Evolutionary conservation across 2,888 invertebrate species (phyloP).

Genomic region (Eupithecia insigniata): DNA sequence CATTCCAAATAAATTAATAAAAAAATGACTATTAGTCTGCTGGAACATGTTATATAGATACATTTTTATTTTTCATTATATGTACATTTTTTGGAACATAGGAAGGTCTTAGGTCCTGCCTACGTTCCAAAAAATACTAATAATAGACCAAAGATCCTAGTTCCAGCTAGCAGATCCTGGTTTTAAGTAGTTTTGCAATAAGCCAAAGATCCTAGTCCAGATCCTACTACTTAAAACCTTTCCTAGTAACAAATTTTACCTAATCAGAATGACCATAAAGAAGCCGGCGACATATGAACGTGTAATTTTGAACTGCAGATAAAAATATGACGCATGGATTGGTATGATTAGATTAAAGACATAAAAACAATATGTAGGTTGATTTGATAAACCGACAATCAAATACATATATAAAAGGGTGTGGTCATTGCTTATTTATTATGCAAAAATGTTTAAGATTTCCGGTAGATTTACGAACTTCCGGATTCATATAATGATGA

Average conservation of each 20-base stretch:
- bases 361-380: background rate
- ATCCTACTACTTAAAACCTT: background rate
- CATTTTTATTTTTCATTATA: too few species aligned
- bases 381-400: background rate
- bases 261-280: background rate
- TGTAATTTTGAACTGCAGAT: background rate
- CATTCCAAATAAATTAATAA: too few species aligned
- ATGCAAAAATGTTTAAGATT: background rate
- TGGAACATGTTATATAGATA: too few species aligned
- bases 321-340: background rate
- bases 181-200: too few species aligned
- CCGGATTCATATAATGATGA: background rate
- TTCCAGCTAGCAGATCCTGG: too few species aligned
- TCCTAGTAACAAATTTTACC: background rate
- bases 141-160: too few species aligned
- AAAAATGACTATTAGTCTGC: too few species aligned
- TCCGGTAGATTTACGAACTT: slow-evolving; percentile 1
- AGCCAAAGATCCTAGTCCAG: too few species aligned
- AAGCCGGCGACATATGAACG: background rate
- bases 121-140: too few species aligned
- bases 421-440: background rate
- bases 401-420: background rate
- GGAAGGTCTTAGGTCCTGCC: too few species aligned
- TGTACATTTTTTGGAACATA: too few species aligned
- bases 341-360: background rate